Base-by-base conservation (phyloP, 2,797 vertebrate species). In the Nasua narica region DNA sequence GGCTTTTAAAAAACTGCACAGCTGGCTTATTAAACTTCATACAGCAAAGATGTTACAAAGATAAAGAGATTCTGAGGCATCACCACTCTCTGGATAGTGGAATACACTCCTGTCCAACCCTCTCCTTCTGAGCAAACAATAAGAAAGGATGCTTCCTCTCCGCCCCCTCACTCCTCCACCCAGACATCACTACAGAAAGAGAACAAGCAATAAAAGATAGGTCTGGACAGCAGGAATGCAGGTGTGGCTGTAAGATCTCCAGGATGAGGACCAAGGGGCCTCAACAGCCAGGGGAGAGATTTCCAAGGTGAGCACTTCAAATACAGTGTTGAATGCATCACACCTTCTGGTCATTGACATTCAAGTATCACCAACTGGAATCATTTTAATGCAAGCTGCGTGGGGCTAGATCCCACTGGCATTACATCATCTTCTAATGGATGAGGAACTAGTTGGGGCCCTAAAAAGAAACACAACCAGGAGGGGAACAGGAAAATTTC, bases 21-120 rank as follows among this genome's bases (percentile, higher is more conserved):
- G 96, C 95, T 98, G 97, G 91, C 91, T 98, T 98, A 97, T 97
- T 98, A 96, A 98, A 98, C 97, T 98, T 97, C 97, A 97, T 58
- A 94, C 58, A 96, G 93, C 40, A 96, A 90, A 97, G 86, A 97
- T 88, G 89, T 91, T 94, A 94, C 56, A 74, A 85, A 98, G 97
- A 98, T 97, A 97, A 97, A 98, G 97, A 84, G 82, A 94, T 97
- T 98, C 97, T 96, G 67, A 96, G 56, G 84, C 79, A 97, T 96
- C 96, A 92, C 91, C 52, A 87, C 84, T 91, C 78, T 98, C 88
- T 52, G 95, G 93, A 98, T 93, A 97, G 65, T 29, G 95, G 52
- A 91, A 82, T 70, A 76, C 95, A 60, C 97, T 96, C 96, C 94
- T 82, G 78, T 93, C n/a, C 60, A n/a, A 25, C 0, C 18, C 94